Base-by-base conservation (phyloP, 2,888 invertebrate genomes). In the Pollenia angustigena region DNA sequence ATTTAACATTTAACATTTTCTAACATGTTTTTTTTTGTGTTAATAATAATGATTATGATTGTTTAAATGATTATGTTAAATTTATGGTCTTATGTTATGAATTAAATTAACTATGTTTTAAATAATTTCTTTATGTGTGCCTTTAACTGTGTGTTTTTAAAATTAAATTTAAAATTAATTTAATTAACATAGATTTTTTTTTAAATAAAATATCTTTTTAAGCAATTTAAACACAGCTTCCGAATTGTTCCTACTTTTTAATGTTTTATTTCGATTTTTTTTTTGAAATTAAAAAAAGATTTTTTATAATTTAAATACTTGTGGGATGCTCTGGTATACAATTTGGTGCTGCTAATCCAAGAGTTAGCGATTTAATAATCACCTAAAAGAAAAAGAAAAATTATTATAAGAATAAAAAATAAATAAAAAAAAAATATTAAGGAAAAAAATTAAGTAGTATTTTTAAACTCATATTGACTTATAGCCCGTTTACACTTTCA, bases 241-340 rank as follows among this genome's bases (percentile, higher is more conserved):
- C 62, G 69, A 76, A 56, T 74, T 72, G 54, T 74, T 72, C 40
- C 54, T 74, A 40, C 32, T 76, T 62, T 46, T 50, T 64, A 56
- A 56, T 79, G 18, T 74, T 58, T 66, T 66, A 72, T 74, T 56
- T 74, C 40, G 56, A 60, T 56, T 68, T 81, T 72, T 81, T 71
- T 56, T 60, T 23, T 56, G 8, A 42, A 18, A 58, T 40, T 10
- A 52, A 64, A 52, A 74, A 69, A 58, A 58, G 68, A 50, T 69
- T 40, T 56, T 54, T 58, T 74, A 48, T 69, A 80, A 62, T 64
- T 76, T 72, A 78, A 84, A 84, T 72, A 84, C 83, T 72, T 84
- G 81, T 81, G 80, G 86, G 81, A 87, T 87, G 84, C 76, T 87
- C 78, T 84, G 84, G 76, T 85, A 62, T 80, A 80, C 60, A 68